Evolutionary conservation across 2,888 invertebrate species (phyloP).

Genomic region (Iphiclides podalirius): DNA sequence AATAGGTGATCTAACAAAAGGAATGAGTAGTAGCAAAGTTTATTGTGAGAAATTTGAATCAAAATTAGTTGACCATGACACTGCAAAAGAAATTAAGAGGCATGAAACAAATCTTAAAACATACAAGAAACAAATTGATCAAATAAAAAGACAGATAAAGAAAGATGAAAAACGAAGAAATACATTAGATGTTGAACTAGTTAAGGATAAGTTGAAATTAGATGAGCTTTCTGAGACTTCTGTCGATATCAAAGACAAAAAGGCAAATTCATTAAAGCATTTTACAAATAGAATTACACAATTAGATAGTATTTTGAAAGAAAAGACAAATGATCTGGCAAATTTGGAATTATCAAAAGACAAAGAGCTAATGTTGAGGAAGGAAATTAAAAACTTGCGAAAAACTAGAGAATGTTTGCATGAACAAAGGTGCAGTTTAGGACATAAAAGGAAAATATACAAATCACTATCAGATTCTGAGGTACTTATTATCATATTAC

Average conservation of each 20-base stretch:
- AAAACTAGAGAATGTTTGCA: slow-evolving; percentile 88
- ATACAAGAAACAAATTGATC: slow-evolving; percentile 88
- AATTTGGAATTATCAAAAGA: slow-evolving; percentile 79
- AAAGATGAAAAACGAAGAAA: slow-evolving; percentile 87
- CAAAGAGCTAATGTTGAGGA: slow-evolving; percentile 83
- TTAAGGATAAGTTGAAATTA: slow-evolving; percentile 72
- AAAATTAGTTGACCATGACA: slow-evolving; percentile 77
- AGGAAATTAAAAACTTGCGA: slow-evolving; percentile 89
- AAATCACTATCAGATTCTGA: slow-evolving; percentile 86
- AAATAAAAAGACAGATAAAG: slow-evolving; percentile 85
- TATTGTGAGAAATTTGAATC: slow-evolving; percentile 82
- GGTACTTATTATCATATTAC: slow-evolving; percentile 50
- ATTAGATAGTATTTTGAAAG: slow-evolving; percentile 84
- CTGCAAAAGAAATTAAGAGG: slow-evolving; percentile 83
- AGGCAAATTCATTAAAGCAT: slow-evolving; percentile 80
- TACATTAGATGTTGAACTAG: slow-evolving; percentile 84
- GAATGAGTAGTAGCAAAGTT: slow-evolving; percentile 54
- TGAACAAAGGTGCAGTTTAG: slow-evolving; percentile 87
- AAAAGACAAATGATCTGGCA: slow-evolving; percentile 84
- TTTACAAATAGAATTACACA: slow-evolving; percentile 84
- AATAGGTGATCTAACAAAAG: slow-evolving; percentile 82
- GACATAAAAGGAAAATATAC: slow-evolving; percentile 86
- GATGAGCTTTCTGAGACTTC: slow-evolving; percentile 74
- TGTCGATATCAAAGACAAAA: slow-evolving; percentile 77
- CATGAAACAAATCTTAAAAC: slow-evolving; percentile 86